phyloP scores from a whole-genome alignment of 2,888 invertebrate species.

The Diaphora mendica region DNA sequence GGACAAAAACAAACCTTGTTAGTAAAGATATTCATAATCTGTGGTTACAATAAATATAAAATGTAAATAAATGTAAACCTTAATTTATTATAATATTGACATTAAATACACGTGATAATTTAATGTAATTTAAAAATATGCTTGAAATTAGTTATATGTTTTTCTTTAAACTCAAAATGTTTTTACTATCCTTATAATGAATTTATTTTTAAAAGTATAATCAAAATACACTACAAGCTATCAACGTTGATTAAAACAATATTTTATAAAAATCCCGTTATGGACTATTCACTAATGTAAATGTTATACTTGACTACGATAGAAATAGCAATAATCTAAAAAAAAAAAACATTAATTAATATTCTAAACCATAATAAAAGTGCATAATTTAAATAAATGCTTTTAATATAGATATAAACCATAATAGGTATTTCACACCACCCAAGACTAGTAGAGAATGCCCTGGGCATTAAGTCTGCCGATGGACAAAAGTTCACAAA shows the following conservation, averaged over 20 bases:
- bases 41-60: not conserved
- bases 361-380: not conserved
- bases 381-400: not conserved
- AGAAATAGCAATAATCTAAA: not conserved
- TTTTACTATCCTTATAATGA: not conserved
- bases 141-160: not conserved
- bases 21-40: not conserved
- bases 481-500: too few species aligned
- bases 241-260: too few species aligned
- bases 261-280: too few species aligned
- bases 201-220: too few species aligned
- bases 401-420: not conserved
- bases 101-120: not conserved
- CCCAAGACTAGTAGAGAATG: too few species aligned
- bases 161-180: not conserved
- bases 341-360: too few species aligned
- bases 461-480: too few species aligned
- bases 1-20: not conserved
- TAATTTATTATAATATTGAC: not conserved
- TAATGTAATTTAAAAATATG: too few species aligned
- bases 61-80: not conserved
- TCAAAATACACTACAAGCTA: too few species aligned
- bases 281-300: too few species aligned
- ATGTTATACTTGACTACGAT: not conserved
- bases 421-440: not conserved